A percentile compares a stretch with the other conserved stretches of the same genome.
Evolutionary conservation across 2,797 vertebrate species (phyloP).

Genomic region (Catharus ustulatus): DNA sequence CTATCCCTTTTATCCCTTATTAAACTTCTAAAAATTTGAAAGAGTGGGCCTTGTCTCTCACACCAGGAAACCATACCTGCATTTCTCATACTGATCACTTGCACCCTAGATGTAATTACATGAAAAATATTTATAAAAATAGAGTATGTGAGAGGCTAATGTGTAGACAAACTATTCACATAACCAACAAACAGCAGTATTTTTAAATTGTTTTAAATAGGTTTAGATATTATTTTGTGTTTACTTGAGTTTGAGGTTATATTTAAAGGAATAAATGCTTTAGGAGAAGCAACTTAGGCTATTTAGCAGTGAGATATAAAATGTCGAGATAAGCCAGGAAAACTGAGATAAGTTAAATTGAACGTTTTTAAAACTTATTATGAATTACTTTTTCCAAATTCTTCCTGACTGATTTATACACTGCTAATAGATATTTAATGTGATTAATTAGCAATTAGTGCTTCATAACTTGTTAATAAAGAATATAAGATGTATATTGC

Average conservation of each 20-base stretch:
- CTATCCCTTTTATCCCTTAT: no score
- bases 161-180: neutral
- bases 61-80: neutral
- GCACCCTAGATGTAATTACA: neutral
- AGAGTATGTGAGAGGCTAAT: neutral
- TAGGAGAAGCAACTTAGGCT: neutral
- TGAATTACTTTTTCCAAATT: neutral
- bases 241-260: neutral
- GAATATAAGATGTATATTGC: neutral
- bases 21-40: no score
- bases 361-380: neutral
- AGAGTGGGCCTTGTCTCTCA: no score
- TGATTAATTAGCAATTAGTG: conserved; percentile 23
- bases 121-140: neutral
- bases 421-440: neutral
- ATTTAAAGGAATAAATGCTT: neutral
- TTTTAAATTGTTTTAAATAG: neutral
- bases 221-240: neutral
- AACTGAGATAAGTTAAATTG: neutral
- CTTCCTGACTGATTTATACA: neutral
- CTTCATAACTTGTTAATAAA: conserved; percentile 1
- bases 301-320: neutral
- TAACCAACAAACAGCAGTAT: neutral
- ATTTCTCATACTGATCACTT: neutral
- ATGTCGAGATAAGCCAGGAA: neutral